Evolutionary conservation across 2,113 vertebrate genomes (phyloP).

Genomic region (Rutilus rutilus): DNA sequence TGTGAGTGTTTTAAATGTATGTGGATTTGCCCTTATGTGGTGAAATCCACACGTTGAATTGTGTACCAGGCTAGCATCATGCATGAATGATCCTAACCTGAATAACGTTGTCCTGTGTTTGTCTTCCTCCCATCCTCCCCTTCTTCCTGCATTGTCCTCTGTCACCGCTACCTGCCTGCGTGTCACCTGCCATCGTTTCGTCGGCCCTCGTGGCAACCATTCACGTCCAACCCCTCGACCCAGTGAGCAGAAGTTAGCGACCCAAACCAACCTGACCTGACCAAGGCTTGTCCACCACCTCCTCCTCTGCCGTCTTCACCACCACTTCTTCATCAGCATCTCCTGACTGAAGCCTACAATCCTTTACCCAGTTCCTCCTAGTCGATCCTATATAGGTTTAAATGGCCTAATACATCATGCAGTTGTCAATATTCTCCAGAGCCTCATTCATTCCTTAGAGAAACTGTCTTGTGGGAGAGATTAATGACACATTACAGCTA

Average conservation of each 20-base stretch:
- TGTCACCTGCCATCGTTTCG: constrained; percentile 56
- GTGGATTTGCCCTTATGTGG: constrained; percentile 57
- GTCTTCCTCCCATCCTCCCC: constrained; percentile 66
- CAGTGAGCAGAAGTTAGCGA: constrained; percentile 47
- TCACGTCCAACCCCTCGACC: constrained; percentile 13
- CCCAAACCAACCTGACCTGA: constrained; percentile 42
- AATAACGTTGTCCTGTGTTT: constrained; percentile 76
- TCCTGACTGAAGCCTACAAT: constrained; percentile 38
- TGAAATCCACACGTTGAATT: constrained; percentile 53
- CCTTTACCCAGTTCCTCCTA: constrained; percentile 39
- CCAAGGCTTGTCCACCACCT: constrained; percentile 43
- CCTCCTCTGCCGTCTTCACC: constrained; percentile 27
- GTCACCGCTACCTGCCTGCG: constrained; percentile 56
- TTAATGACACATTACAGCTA: not conserved
- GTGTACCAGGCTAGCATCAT: constrained; percentile 61
- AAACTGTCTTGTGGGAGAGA: constrained; percentile 19
- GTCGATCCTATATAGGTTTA: not conserved
- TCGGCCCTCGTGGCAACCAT: constrained; percentile 42
- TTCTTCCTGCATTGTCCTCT: constrained; percentile 53
- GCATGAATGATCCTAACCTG: constrained; percentile 73
- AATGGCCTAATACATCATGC: not conserved
- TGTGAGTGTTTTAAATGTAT: constrained; percentile 22
- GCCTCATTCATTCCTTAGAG: not conserved
- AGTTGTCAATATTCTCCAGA: constrained; percentile 16
- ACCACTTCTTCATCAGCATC: constrained; percentile 41